A percentile compares a stretch with the other conserved stretches of the same genome.
Evolutionary conservation across 2,113 vertebrate species (phyloP).

Genomic region (Ardeotis arabs): DNA sequence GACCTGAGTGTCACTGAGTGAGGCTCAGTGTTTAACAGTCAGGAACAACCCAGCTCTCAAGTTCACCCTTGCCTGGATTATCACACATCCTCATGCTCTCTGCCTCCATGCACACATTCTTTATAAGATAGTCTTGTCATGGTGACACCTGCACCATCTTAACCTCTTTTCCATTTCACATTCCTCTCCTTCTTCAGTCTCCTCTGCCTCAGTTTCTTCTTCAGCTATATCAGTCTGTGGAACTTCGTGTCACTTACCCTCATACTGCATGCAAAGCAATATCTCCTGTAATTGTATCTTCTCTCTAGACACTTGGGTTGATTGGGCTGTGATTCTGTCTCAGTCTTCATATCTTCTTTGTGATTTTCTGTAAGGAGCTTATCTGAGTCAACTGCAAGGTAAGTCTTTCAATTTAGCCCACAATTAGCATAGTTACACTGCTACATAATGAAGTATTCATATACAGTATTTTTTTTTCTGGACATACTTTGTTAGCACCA

Average conservation of each 20-base stretch:
- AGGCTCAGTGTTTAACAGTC: not conserved
- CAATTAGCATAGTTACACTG: not conserved
- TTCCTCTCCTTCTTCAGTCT: not conserved
- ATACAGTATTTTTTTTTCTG: not conserved
- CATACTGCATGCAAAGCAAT: not conserved
- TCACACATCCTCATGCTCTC: not conserved
- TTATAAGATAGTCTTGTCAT: not conserved
- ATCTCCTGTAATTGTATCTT: not conserved
- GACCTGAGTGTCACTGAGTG: not conserved
- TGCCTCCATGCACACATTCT: not conserved
- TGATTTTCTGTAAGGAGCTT: not conserved
- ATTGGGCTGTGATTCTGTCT: not conserved
- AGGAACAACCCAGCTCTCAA: not conserved
- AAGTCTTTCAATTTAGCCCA: not conserved
- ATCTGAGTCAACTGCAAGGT: not conserved
- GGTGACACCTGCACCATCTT: not conserved
- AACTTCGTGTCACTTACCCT: not conserved
- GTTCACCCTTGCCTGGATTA: not conserved
- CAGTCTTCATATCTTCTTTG: not conserved
- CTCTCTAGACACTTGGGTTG: not conserved
- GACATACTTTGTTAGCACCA: not conserved
- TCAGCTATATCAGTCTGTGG: not conserved
- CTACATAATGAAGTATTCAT: not conserved
- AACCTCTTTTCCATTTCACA: not conserved
- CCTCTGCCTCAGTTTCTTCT: not conserved